Evolutionary conservation across 1,140 invertebrate genomes (phyloP), one percentile per base, ranked within the genome.

Genomic region (Pseudobourletiella spinata): DNA sequence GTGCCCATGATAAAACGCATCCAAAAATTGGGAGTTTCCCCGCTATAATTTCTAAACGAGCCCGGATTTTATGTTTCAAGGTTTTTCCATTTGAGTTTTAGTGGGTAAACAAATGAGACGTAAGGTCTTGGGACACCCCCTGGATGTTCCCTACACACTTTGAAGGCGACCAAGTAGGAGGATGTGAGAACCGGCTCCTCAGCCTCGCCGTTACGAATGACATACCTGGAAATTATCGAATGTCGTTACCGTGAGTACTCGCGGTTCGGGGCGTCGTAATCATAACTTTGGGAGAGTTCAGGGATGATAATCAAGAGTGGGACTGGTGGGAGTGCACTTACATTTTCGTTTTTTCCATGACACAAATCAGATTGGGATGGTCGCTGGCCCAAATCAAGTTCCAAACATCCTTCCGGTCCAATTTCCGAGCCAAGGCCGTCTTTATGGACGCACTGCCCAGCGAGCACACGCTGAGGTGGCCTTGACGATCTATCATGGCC

Each of bases 331-430:
- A 11, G n/a, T 39, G 35, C 35, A n/a, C 43, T 72, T 95, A 95
- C 83, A 98, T 88, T 57, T 93, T 79, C 0, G 91, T 95, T 76
- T 98, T 98, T 74, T 98, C 95, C 81, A 95, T 93, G 28, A 95
- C 83, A 0, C 92, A 92, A 62, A 98, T 78, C 63, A 95, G 76
- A 60, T 86, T 83, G 0, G 90, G 85, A 79, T 96, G 95, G 71
- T 98, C 95, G 57, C 83, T 79, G 0, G 95, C 92, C 94, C 95
- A 99, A 52, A 84, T 83, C 74, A 96, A 87, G 54, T 88, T 87
- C 95, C 95, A 99, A 0, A 95, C 91, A 76, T 98, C 95, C 75
- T 91, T 91, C 22, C 91, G 78, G 69, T 95, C 87, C 76, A 89
- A 82, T 60, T 78, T 77, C 14, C 58, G 58, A 6, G 64, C 54